Conservation (phyloP, 2,113 vertebrate species). For the Bubo blakistoni region DNA sequence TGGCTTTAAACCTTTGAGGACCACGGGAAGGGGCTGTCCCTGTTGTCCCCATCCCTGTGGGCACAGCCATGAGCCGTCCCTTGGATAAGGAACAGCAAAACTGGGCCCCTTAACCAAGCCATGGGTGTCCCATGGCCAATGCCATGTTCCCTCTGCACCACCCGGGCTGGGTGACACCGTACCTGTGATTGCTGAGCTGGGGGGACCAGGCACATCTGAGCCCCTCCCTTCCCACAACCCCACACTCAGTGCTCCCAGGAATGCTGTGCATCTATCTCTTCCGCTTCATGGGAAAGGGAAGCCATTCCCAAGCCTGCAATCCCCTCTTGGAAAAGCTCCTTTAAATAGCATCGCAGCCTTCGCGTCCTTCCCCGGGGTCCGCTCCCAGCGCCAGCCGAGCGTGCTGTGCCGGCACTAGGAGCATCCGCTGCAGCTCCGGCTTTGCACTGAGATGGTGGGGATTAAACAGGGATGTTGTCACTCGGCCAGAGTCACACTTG, state of each 20-base stretch:
- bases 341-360: background rate
- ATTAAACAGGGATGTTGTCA: background rate
- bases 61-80: accelerated
- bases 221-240: background rate
- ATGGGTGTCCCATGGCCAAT: accelerated
- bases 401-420: background rate
- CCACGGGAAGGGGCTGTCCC: accelerated
- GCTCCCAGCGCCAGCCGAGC: accelerated
- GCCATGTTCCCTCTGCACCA: background rate
- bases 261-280: accelerated
- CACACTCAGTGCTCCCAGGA: accelerated
- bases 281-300: background rate
- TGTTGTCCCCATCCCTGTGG: background rate
- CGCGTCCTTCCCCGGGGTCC: background rate
- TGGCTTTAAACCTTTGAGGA: background rate
- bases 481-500: background rate
- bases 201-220: background rate
- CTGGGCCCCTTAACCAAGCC: background rate
- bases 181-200: background rate
- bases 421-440: background rate
- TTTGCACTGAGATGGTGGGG: background rate
- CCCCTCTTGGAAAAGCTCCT: background rate
- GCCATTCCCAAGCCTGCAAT: background rate
- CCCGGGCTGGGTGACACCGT: background rate
- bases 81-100: background rate